Percentiles rank a stretch among this genome's conserved stretches.
phyloP scores from a whole-genome alignment of 2,797 vertebrate genomes.

The Cryptoprocta ferox region DNA sequence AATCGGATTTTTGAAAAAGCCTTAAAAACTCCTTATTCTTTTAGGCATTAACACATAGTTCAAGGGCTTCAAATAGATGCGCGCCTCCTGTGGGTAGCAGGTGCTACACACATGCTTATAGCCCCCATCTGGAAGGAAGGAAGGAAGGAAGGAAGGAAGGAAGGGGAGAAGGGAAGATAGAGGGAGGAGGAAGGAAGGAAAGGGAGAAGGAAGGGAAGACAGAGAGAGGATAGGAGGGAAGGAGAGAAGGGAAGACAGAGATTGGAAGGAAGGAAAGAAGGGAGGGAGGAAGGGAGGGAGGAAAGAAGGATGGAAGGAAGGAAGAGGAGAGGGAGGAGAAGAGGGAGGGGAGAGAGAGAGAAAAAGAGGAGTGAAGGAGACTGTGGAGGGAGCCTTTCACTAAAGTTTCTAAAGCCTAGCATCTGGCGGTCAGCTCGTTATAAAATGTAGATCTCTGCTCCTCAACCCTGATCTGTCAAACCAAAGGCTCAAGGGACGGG shows the following conservation, averaged over 20 bases:
- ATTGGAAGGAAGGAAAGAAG: too few species aligned
- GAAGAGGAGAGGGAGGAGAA: too few species aligned
- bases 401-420: background rate
- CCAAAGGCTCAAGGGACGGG: background rate
- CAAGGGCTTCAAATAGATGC: background rate
- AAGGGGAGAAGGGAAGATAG: too few species aligned
- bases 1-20: background rate
- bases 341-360: background rate
- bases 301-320: too few species aligned
- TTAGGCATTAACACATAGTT: background rate
- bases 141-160: background rate
- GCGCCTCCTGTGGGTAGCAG: fast-evolving
- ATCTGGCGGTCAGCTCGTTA: background rate
- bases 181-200: fast-evolving
- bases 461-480: background rate
- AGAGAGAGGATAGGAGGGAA: background rate
- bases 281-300: too few species aligned
- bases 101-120: background rate
- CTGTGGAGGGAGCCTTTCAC: background rate
- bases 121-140: background rate
- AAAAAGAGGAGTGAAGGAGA: background rate
- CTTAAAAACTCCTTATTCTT: background rate
- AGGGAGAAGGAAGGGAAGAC: too few species aligned
- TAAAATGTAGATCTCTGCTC: background rate
- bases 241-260: too few species aligned